Evolutionary conservation across 2,888 invertebrate genomes (phyloP).

Genomic region (Platycheirus rosarum): DNA sequence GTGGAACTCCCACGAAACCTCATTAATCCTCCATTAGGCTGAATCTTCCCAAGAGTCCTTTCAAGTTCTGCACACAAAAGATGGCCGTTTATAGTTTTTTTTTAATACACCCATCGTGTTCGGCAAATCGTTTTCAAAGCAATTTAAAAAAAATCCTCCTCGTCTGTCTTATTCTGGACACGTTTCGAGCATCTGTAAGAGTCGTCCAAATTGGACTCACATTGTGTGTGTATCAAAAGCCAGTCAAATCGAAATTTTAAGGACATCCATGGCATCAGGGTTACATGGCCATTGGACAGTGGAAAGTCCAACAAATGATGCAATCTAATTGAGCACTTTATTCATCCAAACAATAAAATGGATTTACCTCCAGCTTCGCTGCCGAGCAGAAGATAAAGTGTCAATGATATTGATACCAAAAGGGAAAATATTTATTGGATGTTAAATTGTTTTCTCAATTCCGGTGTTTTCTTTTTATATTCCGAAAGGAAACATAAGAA

Average conservation of each 20-base stretch:
- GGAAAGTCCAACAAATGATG: constrained; percentile 35
- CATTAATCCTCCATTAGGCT: constrained; percentile 16
- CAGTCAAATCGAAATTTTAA: constrained; percentile 11
- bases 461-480: neutral
- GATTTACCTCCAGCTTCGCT: neutral
- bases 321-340: constrained; percentile 29
- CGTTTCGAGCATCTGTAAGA: constrained; percentile 3
- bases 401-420: constrained; percentile 33
- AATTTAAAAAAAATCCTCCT: constrained; percentile 13
- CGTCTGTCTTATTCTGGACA: constrained; percentile 15
- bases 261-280: constrained; percentile 6
- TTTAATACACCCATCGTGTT: constrained; percentile 9
- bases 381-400: constrained; percentile 14
- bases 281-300: neutral
- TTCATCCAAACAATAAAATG: constrained; percentile 13
- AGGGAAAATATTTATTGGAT: constrained; percentile 26
- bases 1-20: neutral
- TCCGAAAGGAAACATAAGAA: neutral
- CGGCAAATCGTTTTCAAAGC: neutral
- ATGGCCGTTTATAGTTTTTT: neutral
- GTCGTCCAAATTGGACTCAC: constrained; percentile 7
- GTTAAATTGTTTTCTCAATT: constrained; percentile 22
- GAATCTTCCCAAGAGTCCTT: neutral
- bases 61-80: constrained; percentile 6
- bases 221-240: constrained; percentile 19